Conservation (phyloP, 2,797 vertebrate genomes). For the Pygocentrus nattereri region DNA sequence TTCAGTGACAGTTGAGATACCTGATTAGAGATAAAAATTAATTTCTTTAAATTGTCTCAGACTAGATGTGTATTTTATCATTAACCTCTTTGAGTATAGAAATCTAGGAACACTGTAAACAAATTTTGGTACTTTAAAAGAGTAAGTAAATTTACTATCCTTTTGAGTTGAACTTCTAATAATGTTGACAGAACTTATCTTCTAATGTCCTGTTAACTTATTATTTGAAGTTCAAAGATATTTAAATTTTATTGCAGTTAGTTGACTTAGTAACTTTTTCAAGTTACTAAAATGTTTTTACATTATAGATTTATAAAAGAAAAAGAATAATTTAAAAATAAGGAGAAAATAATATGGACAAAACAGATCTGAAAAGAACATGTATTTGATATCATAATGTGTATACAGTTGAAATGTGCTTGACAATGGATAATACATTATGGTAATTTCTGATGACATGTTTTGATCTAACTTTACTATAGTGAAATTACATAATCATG, state of each 20-base stretch:
- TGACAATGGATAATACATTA: not conserved
- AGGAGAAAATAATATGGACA: not conserved
- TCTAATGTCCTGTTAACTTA: too few species aligned
- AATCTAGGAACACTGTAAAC: too few species aligned
- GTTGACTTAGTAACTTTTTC: too few species aligned
- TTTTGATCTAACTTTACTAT: not conserved
- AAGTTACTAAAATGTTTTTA: too few species aligned
- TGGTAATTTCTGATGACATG: not conserved
- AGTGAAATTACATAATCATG: not conserved
- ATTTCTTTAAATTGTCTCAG: not conserved
- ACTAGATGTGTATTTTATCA: not conserved
- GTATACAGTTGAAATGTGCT: not conserved
- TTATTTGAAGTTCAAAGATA: too few species aligned
- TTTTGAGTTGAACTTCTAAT: too few species aligned
- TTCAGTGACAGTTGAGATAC: slow-evolving; percentile 11
- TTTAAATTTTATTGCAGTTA: too few species aligned
- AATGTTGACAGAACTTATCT: too few species aligned
- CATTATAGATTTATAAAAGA: too few species aligned
- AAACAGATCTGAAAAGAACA: not conserved
- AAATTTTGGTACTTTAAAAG: too few species aligned
- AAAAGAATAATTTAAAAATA: not conserved
- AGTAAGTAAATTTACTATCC: too few species aligned
- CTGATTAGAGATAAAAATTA: slow-evolving; percentile 17
- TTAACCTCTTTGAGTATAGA: too few species aligned
- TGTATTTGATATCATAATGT: not conserved